Percentiles rank a stretch among this genome's conserved stretches.
Conservation (phyloP, 2,797 vertebrate species). For the Allobates femoralis region DNA sequence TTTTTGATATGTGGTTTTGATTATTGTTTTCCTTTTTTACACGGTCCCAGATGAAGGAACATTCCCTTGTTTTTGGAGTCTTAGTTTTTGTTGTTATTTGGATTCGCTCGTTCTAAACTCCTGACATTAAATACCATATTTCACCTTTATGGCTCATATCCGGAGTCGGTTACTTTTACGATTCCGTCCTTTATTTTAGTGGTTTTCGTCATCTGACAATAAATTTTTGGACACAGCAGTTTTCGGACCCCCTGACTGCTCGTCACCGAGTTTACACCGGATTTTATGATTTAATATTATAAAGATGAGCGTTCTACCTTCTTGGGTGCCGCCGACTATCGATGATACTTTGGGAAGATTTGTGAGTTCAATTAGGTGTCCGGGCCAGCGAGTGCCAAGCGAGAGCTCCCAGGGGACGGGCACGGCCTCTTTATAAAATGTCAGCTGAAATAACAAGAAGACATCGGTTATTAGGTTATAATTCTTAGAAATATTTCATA, state of each 20-base stretch:
- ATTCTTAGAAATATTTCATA: neutral
- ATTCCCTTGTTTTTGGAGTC: neutral
- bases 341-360: constrained; percentile 66
- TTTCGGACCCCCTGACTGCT: constrained; percentile 2
- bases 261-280: neutral
- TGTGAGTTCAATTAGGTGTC: constrained; percentile 66
- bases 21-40: too few relatives aligned
- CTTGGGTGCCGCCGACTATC: constrained; percentile 67
- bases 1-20: too few relatives aligned
- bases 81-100: neutral
- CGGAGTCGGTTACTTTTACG: neutral
- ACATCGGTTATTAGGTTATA: neutral
- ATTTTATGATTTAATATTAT: constrained; percentile 14
- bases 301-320: constrained; percentile 64
- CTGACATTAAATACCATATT: neutral
- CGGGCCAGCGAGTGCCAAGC: constrained; percentile 62
- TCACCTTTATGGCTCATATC: constrained; percentile 14
- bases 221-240: neutral
- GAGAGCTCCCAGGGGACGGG: constrained; percentile 68
- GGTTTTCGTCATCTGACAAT: neutral
- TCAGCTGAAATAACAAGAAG: constrained; percentile 66
- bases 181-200: neutral
- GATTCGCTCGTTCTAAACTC: neutral
- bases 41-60: neutral
- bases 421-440: constrained; percentile 69